A percentile compares a stretch with the other conserved stretches of the same genome.
Evolutionary conservation across 2,888 invertebrate genomes (phyloP).

Genomic region (Tipula helvola): DNA sequence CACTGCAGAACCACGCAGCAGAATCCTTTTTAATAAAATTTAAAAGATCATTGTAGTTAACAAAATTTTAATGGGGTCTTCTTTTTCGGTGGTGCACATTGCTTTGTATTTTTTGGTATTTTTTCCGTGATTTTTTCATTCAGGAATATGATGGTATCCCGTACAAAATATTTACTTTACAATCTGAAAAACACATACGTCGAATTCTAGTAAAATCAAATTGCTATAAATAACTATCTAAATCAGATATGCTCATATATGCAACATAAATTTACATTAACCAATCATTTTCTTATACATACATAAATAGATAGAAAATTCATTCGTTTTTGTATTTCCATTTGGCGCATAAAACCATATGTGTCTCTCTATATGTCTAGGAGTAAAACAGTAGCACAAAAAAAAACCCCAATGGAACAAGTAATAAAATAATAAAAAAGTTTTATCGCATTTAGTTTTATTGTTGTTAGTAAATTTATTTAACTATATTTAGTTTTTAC

Average conservation of each 20-base stretch:
- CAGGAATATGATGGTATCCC: too few species aligned
- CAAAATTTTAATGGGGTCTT: too few species aligned
- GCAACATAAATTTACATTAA: background rate
- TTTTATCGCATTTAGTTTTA: background rate
- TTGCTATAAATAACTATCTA: background rate
- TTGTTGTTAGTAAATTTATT: background rate
- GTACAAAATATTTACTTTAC: too few species aligned
- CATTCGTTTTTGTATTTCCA: background rate
- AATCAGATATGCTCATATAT: background rate
- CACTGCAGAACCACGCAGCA: too few species aligned
- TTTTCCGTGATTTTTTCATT: too few species aligned
- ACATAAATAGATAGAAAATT: background rate
- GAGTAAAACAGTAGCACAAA: background rate
- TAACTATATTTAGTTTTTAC: background rate
- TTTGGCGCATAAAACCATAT: background rate
- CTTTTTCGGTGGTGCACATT: too few species aligned
- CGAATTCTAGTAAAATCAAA: too few species aligned
- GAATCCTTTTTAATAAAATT: too few species aligned
- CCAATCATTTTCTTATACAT: background rate
- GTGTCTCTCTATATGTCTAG: background rate
- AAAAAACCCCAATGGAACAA: background rate
- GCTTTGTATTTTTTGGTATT: too few species aligned
- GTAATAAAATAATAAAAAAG: background rate
- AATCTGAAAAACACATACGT: too few species aligned
- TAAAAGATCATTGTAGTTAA: too few species aligned